phyloP scores from a whole-genome alignment of 2,888 invertebrate species.

The Amblyteles armatorius region DNA sequence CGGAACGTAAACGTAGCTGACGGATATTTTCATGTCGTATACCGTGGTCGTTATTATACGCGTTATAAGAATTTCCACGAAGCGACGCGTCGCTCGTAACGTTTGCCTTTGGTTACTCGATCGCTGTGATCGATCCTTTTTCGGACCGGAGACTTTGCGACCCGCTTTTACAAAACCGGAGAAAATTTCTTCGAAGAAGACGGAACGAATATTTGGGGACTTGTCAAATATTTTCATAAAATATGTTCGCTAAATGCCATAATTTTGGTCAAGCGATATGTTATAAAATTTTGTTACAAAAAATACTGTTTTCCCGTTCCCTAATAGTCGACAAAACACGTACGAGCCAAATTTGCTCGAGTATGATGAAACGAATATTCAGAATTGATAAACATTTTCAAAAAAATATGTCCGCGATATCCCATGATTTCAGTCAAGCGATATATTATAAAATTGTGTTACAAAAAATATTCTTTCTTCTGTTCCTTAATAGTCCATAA shows the following conservation, averaged over 20 bases:
- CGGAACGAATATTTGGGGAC: background rate
- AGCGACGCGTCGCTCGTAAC: background rate
- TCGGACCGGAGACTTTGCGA: background rate
- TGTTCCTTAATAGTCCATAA: background rate
- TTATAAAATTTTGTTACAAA: background rate
- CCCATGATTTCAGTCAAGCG: background rate
- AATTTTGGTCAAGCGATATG: background rate
- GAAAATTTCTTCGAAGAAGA: background rate
- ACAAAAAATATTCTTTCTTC: background rate
- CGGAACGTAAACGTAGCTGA: conserved; percentile 2
- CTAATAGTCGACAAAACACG: background rate
- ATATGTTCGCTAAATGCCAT: background rate
- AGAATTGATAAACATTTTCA: background rate
- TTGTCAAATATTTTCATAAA: background rate
- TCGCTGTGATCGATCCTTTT: background rate
- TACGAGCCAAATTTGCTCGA: background rate
- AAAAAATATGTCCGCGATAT: background rate
- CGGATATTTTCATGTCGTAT: conserved; percentile 6
- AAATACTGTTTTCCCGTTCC: background rate
- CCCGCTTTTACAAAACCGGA: background rate
- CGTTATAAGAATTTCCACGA: conserved; percentile 3
- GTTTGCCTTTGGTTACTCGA: background rate
- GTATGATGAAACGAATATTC: background rate
- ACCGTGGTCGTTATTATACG: background rate
- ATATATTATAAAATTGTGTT: background rate